Percentiles rank a stretch among this genome's conserved stretches.
phyloP scores from a whole-genome alignment of 2,797 vertebrate genomes.

The Urosaurus nigricauda region DNA sequence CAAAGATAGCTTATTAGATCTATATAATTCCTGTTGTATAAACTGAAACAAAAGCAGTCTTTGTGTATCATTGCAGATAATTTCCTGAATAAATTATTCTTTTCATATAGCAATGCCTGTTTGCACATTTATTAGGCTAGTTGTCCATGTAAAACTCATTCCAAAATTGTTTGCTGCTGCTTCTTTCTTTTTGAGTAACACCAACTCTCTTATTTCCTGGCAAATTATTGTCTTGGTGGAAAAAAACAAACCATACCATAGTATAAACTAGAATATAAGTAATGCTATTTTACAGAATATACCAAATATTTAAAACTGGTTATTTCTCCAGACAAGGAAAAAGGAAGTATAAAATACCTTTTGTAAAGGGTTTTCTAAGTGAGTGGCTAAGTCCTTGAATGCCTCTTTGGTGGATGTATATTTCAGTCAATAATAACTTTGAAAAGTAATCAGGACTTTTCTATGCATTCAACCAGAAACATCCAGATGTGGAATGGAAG shows the following conservation, averaged over 20 bases:
- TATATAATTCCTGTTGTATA: conserved; percentile 8
- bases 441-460: background rate
- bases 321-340: background rate
- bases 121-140: conserved; percentile 16
- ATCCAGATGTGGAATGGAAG: background rate
- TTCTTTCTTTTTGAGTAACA: background rate
- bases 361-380: background rate
- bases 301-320: background rate
- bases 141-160: background rate
- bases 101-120: conserved; percentile 3
- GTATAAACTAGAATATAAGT: background rate
- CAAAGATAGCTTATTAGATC: background rate
- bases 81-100: conserved; percentile 7
- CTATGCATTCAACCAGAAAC: background rate
- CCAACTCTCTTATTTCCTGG: background rate
- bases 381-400: background rate
- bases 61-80: background rate
- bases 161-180: background rate
- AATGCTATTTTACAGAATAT: background rate
- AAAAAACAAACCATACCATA: background rate
- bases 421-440: background rate
- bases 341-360: background rate
- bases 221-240: too few species aligned
- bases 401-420: background rate
- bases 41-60: conserved; percentile 1